These are phyloP conservation scores for Asbolus verrucosus DNA, from an alignment of 1,140 invertebrate genomes.

Conservation along the genomic window DNA sequence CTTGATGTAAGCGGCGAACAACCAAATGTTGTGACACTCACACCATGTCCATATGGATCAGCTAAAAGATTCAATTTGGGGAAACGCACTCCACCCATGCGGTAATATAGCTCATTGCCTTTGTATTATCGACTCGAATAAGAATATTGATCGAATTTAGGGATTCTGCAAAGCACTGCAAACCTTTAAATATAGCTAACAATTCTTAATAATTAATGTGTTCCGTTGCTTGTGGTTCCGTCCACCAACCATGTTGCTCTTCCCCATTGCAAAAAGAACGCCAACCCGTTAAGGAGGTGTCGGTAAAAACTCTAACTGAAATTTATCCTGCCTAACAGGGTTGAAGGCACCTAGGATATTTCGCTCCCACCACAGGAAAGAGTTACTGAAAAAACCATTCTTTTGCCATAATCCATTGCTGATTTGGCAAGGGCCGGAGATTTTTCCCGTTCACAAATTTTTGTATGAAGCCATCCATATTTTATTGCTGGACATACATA, in stretches of 20 bases:
- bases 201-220: conserved; percentile 60
- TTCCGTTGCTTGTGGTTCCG: conserved; percentile 43
- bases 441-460: conserved; percentile 16
- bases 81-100: conserved; percentile 56
- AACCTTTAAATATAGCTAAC: conserved; percentile 52
- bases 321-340: neutral
- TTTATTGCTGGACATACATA: conserved; percentile 14
- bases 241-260: conserved; percentile 52
- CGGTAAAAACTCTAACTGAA: conserved; percentile 53
- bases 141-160: conserved; percentile 24
- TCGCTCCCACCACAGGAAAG: neutral
- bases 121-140: conserved; percentile 53
- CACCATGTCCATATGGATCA: too few relatives aligned
- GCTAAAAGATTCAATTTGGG: too few relatives aligned
- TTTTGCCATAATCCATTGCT: neutral
- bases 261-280: conserved; percentile 49
- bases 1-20: too few relatives aligned
- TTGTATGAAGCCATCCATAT: conserved; percentile 16
- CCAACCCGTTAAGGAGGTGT: conserved; percentile 59
- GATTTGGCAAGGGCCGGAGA: too few relatives aligned
- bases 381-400: neutral
- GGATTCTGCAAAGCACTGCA: conserved; percentile 55
- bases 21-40: too few relatives aligned
- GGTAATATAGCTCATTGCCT: conserved; percentile 65
- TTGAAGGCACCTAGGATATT: neutral